phyloP scores from a whole-genome alignment of 2,113 vertebrate genomes.

The Syrmaticus mikado region DNA sequence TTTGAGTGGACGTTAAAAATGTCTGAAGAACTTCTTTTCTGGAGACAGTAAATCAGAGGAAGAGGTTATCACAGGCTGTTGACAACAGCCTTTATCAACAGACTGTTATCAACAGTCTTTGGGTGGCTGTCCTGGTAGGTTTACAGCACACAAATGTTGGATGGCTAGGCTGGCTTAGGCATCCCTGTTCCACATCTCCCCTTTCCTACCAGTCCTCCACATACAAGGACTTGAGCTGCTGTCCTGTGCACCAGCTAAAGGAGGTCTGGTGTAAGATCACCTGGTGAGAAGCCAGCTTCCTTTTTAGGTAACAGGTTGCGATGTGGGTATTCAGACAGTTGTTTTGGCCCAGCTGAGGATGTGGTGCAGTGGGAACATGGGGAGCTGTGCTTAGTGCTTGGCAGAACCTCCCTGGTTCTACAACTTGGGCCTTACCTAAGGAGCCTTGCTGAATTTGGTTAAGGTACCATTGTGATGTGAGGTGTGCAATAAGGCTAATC shows the following conservation, averaged over 20 bases:
- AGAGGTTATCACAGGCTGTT: not conserved
- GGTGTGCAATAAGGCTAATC: not conserved
- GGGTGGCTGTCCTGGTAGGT: not conserved
- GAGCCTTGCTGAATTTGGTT: not conserved
- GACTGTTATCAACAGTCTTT: too few species aligned
- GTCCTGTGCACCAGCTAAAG: not conserved
- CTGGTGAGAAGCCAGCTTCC: not conserved
- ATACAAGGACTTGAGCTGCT: not conserved
- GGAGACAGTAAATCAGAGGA: not conserved
- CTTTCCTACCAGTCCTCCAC: not conserved
- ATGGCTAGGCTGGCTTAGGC: not conserved
- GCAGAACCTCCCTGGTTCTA: not conserved
- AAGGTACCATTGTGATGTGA: fast-evolving
- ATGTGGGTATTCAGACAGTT: not conserved
- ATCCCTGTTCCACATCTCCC: not conserved
- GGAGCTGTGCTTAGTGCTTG: not conserved
- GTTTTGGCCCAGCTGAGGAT: not conserved
- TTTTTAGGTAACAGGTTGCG: not conserved
- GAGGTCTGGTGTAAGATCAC: not conserved
- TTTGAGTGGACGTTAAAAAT: not conserved
- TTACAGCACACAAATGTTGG: not conserved
- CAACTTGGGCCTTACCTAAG: fast-evolving
- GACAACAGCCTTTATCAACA: too few species aligned
- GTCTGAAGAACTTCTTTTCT: not conserved
- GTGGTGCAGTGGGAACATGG: not conserved